phyloP scores from a whole-genome alignment of 2,888 invertebrate genomes.

The Eupsilia transversa region DNA sequence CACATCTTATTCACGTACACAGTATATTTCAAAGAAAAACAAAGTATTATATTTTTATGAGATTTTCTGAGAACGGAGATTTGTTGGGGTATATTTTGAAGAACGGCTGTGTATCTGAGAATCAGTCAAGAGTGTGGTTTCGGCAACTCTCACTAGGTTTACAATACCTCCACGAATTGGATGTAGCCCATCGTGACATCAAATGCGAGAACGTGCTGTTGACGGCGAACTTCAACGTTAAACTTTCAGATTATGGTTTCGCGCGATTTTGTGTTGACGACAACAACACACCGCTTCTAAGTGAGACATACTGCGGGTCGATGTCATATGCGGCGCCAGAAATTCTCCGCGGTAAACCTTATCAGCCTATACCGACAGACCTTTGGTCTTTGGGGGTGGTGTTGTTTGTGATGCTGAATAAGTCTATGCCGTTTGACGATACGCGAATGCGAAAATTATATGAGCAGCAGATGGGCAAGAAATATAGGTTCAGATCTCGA shows the following conservation, averaged over 20 bases:
- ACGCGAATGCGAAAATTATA: slow-evolving; percentile 93
- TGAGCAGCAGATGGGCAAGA: slow-evolving; percentile 91
- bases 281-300: slow-evolving; percentile 86
- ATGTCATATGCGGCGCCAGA: slow-evolving; percentile 97
- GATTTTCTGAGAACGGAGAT: slow-evolving; percentile 94
- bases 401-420: slow-evolving; percentile 95
- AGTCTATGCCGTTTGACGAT: slow-evolving; percentile 96
- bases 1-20: slow-evolving; percentile 94
- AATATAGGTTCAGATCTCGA: slow-evolving; percentile 92
- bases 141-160: slow-evolving; percentile 93
- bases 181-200: slow-evolving; percentile 94
- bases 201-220: slow-evolving; percentile 95
- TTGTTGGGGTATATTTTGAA: slow-evolving; percentile 93
- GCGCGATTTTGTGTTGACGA: slow-evolving; percentile 88
- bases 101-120: slow-evolving; percentile 92
- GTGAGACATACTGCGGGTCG: slow-evolving; percentile 96
- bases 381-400: slow-evolving; percentile 95
- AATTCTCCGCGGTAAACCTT: slow-evolving; percentile 94
- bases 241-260: slow-evolving; percentile 96
- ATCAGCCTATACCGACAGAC: slow-evolving; percentile 93
- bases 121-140: slow-evolving; percentile 93
- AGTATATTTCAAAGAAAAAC: slow-evolving; percentile 93
- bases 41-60: slow-evolving; percentile 95
- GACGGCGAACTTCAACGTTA: slow-evolving; percentile 93
- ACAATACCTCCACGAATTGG: slow-evolving; percentile 93